Conservation (phyloP, 2,113 vertebrate species). For the Ammodytes dubius region DNA sequence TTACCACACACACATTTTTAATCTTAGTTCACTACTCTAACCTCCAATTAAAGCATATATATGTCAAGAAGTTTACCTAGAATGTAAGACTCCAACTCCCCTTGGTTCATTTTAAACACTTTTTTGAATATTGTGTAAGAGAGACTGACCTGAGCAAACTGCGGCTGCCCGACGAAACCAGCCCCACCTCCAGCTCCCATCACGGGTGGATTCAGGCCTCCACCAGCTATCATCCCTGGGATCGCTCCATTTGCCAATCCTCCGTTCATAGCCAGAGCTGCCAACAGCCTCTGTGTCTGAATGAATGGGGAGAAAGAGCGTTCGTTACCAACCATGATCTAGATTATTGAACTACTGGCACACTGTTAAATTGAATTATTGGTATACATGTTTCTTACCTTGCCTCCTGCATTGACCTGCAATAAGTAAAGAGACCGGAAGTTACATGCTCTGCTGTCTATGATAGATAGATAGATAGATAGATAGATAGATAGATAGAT, state of each 20-base stretch:
- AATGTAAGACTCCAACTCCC: background rate
- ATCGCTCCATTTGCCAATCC: no score
- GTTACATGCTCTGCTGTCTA: slow-evolving; percentile 5
- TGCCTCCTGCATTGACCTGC: slow-evolving; percentile 74
- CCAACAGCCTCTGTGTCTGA: slow-evolving; percentile 69
- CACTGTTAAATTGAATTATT: background rate
- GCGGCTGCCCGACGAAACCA: slow-evolving; percentile 65
- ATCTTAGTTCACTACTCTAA: background rate
- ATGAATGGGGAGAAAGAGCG: background rate
- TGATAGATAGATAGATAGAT: background rate
- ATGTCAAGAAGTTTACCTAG: background rate
- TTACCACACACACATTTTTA: background rate
- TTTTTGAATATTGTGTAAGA: background rate
- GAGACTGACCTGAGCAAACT: slow-evolving; percentile 73
- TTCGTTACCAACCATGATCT: background rate
- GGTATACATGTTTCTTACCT: slow-evolving; percentile 61
- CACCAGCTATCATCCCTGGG: slow-evolving; percentile 32
- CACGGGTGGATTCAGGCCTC: slow-evolving; percentile 45
- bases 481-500: slow-evolving; percentile 20
- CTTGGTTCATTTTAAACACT: background rate
- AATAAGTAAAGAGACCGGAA: slow-evolving; percentile 31
- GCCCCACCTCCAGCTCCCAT: slow-evolving; percentile 37
- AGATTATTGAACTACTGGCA: background rate
- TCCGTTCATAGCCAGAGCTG: slow-evolving; percentile 56
- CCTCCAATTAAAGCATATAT: background rate